phyloP scores from a whole-genome alignment of 2,797 vertebrate species.

The Myotis planiceps region DNA sequence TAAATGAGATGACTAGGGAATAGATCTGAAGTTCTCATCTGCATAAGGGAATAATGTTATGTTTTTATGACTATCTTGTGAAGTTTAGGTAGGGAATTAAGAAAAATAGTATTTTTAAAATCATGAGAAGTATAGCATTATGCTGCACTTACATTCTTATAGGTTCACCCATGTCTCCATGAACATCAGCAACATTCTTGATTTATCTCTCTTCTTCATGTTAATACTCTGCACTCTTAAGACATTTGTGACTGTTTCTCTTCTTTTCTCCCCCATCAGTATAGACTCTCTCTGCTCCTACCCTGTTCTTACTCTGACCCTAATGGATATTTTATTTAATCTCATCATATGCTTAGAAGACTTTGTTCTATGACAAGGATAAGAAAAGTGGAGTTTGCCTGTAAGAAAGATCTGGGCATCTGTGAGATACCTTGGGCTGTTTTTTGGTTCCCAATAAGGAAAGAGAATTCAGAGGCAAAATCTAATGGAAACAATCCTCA shows the following conservation, averaged over 20 bases:
- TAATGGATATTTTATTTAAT: neutral
- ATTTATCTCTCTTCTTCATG: neutral
- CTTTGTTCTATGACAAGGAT: neutral
- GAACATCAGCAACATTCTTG: neutral
- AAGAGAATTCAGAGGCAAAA: neutral
- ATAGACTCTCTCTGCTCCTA: neutral
- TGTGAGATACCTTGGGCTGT: neutral
- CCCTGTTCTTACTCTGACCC: neutral
- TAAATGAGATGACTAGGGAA: neutral
- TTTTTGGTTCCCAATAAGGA: neutral
- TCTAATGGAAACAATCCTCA: neutral
- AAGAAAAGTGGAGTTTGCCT: neutral
- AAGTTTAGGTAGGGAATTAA: neutral
- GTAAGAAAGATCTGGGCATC: neutral
- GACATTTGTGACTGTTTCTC: accelerated
- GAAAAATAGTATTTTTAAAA: neutral
- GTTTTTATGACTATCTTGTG: neutral
- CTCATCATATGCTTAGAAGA: neutral
- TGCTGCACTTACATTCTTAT: neutral
- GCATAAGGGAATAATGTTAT: neutral
- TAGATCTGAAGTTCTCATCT: neutral
- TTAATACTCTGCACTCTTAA: neutral
- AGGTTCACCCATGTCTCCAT: neutral
- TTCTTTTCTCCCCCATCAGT: neutral
- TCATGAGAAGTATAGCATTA: neutral